These are phyloP conservation scores for Glossophaga mutica DNA, from an alignment of 2,797 vertebrate genomes.

Conservation along the genomic window DNA sequence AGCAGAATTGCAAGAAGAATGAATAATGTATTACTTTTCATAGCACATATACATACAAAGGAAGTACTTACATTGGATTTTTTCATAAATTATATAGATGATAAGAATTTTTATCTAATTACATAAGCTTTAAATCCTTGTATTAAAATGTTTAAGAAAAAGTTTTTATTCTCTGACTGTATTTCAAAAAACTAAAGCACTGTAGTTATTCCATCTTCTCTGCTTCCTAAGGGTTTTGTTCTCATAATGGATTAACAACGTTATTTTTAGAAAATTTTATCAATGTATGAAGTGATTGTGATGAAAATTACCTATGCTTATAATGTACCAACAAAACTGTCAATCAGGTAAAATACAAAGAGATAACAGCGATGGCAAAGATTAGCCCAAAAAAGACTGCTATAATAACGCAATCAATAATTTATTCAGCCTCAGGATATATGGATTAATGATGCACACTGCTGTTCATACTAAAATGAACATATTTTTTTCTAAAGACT, in stretches of 20 bases:
- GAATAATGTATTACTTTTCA: not conserved
- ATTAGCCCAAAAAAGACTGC: not conserved
- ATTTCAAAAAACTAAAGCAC: slow-evolving; percentile 16
- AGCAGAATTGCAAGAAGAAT: not conserved
- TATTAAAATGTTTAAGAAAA: not conserved
- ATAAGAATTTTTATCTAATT: not conserved
- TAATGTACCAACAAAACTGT: not conserved
- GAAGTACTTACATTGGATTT: not conserved
- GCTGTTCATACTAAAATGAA: not conserved
- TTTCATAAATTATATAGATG: not conserved
- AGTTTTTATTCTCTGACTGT: not conserved
- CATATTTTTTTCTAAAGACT: not conserved
- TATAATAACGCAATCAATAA: not conserved
- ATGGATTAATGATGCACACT: not conserved
- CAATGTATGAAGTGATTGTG: not conserved
- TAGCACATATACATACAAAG: not conserved
- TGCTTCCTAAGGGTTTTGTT: not conserved
- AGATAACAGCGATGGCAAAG: not conserved
- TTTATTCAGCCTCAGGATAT: not conserved
- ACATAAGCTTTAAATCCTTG: not conserved
- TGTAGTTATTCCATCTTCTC: not conserved
- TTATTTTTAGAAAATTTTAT: not conserved
- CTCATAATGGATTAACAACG: not conserved
- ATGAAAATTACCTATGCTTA: not conserved
- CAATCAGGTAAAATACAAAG: not conserved